phyloP scores from a whole-genome alignment of 2,797 vertebrate genomes.

The Cyclopterus lumpus region DNA sequence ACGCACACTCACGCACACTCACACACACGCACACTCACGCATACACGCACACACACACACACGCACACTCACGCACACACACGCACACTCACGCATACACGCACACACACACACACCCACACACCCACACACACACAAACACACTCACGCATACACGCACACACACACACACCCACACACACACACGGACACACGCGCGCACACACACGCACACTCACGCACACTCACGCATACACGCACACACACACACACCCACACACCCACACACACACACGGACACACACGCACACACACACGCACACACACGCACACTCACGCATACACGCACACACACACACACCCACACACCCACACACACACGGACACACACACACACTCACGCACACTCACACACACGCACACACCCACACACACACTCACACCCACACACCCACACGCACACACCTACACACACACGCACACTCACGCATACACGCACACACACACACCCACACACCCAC shows the following conservation, averaged over 20 bases:
- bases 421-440: slow-evolving; percentile 15
- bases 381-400: slow-evolving; percentile 28
- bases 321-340: slow-evolving; percentile 34
- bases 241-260: slow-evolving; percentile 2
- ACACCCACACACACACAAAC: slow-evolving; percentile 6
- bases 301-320: slow-evolving; percentile 26
- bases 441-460: too few species aligned
- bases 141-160: too few species aligned
- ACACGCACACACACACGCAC: slow-evolving; percentile 5
- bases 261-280: not conserved
- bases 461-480: slow-evolving; percentile 35
- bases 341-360: slow-evolving; percentile 19
- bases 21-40: slow-evolving; percentile 8
- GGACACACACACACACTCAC: too few species aligned
- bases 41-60: slow-evolving; percentile 15
- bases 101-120: not conserved
- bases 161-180: slow-evolving; percentile 2
- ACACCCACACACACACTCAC: slow-evolving; percentile 28
- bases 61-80: slow-evolving; percentile 12
- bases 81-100: too few species aligned
- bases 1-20: not conserved
- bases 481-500: slow-evolving; percentile 29
- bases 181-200: too few species aligned
- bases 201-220: slow-evolving; percentile 11
- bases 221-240: too few species aligned